Conservation (phyloP, 2,888 invertebrate genomes). For the Conchocele bisecta region DNA sequence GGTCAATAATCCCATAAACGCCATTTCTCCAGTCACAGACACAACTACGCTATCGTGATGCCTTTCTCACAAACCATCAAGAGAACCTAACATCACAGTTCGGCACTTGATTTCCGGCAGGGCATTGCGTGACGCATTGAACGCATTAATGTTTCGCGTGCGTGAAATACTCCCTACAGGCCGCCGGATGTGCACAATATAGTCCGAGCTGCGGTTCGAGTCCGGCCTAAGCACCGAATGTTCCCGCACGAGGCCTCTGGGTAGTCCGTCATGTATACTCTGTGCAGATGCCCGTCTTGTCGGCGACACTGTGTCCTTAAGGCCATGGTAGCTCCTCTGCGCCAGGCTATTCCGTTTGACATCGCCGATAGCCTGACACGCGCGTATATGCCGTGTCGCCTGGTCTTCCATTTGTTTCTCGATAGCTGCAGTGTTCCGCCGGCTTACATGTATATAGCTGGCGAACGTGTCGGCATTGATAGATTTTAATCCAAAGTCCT, state of each 20-base stretch:
- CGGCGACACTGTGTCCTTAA: constrained; percentile 58
- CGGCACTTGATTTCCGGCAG: constrained; percentile 58
- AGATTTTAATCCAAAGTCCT: constrained; percentile 57
- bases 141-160: constrained; percentile 22
- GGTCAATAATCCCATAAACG: too few species aligned
- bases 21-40: too few species aligned
- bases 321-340: constrained; percentile 44
- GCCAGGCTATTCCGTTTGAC: constrained; percentile 58
- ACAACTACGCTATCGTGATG: too few species aligned
- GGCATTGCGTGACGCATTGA: constrained; percentile 22
- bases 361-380: constrained; percentile 58
- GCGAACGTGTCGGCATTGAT: constrained; percentile 60
- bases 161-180: constrained; percentile 32
- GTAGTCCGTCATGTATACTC: constrained; percentile 4
- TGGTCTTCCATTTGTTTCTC: constrained; percentile 55
- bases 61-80: too few species aligned
- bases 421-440: constrained; percentile 42
- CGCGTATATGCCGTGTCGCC: constrained; percentile 59
- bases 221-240: neutral
- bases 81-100: constrained; percentile 57
- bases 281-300: constrained; percentile 18
- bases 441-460: constrained; percentile 48
- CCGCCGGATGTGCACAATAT: constrained; percentile 52
- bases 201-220: neutral
- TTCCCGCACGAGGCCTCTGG: too few species aligned